Base-by-base conservation (phyloP, 2,888 invertebrate species). In the Neoascia interrupta region DNA sequence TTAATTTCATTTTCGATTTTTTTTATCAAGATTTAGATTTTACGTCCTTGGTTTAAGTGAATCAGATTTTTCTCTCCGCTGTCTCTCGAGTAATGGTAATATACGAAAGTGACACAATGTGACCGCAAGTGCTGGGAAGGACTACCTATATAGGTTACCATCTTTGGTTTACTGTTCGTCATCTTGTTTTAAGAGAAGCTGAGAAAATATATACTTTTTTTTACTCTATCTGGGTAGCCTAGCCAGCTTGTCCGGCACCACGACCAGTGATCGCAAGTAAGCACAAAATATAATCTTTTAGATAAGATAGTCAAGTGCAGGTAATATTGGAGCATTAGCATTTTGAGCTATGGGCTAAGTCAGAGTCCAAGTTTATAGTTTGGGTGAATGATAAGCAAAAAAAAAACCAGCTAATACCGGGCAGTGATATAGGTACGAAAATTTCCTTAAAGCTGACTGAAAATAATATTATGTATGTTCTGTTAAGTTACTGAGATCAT, bases 281-380 rank as follows among this genome's bases (percentile, higher is more conserved):
- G 68, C 73, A 79, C 79, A 79, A 79, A 73, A 79, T 73, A 79
- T 79, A 79, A 79, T 79, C 73, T 66, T 60, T 73, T 51, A 73
- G 79, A 79, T 79, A 73, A 79, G 79, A 73, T 73, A 73, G 45
- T 60, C 61, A 56, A 47, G 47, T 47, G 60, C 53, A 63, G 56
- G 36, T 72, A 36, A 54, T 37, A 43, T 26, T 61, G n/a, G n/a
- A n/a, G n/a, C n/a, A n/a, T 66, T 39, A 19, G n/a, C 26, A 49
- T 76, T 60, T 58, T 64, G 45, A 58, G 56, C 53, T 61, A 58
- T 47, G 54, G 45, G 5, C 54, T 28, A 43, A 61, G 45, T 18
- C 45, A 26, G 41, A 45, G 45, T 37, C 23, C 19, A 26, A 63
- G 36, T 41, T 79, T 68, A 79, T 79, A 61, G 73, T 45, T 45